These are phyloP conservation scores for Ophiodon elongatus DNA, from an alignment of 2,113 vertebrate genomes.

Conservation along the genomic window DNA sequence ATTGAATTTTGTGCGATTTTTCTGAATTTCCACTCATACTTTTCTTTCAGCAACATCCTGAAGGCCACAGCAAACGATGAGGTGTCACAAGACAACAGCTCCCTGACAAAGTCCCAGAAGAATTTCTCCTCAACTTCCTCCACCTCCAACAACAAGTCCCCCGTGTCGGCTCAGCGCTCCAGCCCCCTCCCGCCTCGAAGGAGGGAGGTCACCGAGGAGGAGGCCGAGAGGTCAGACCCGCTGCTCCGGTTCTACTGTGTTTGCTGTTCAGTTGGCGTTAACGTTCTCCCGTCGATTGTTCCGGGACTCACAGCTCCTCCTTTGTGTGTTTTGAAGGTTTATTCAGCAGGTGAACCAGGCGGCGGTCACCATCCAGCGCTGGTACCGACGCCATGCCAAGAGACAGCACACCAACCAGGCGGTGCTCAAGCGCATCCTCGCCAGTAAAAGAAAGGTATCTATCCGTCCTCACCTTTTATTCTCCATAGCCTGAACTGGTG, in stretches of 20 bases:
- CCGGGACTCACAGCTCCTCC: neutral
- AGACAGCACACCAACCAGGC: conserved; percentile 71
- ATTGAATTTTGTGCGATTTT: no score
- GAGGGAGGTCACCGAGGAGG: conserved; percentile 92
- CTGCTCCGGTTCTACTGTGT: neutral
- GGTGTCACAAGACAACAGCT: conserved; percentile 71
- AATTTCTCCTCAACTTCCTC: conserved; percentile 87
- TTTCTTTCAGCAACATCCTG: conserved; percentile 87
- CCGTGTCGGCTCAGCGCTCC: conserved; percentile 25
- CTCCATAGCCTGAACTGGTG: neutral
- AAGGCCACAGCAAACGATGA: conserved; percentile 90
- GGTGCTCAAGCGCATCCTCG: conserved; percentile 78
- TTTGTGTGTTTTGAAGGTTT: conserved; percentile 82
- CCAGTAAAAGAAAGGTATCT: conserved; percentile 86
- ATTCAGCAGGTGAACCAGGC: conserved; percentile 93
- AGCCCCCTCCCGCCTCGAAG: conserved; percentile 71
- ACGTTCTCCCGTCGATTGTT: neutral
- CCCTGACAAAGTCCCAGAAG: conserved; percentile 89
- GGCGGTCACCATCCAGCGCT: conserved; percentile 92
- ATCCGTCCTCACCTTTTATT: neutral
- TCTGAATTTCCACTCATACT: no score
- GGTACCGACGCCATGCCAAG: conserved; percentile 88
- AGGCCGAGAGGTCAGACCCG: conserved; percentile 91
- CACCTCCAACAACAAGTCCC: conserved; percentile 82
- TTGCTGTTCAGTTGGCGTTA: neutral